A percentile compares a stretch with the other conserved stretches of the same genome.
Evolutionary conservation across 2,113 vertebrate genomes (phyloP).

Genomic region (Paraplagusia blochii): DNA sequence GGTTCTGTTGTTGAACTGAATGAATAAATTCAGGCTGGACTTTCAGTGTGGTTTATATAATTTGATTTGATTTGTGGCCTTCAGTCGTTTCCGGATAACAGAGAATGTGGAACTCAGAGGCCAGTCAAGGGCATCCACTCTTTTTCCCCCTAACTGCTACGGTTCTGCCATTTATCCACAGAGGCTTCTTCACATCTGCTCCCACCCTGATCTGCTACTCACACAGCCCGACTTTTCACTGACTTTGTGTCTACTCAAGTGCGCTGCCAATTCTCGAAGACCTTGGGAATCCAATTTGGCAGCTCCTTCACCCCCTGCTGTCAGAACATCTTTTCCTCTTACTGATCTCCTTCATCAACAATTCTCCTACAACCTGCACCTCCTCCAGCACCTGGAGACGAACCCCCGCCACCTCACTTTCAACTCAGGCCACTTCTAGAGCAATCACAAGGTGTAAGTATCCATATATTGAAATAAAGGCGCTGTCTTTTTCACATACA

Average conservation of each 20-base stretch:
- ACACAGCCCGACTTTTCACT: constrained; percentile 7
- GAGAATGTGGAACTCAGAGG: constrained; percentile 28
- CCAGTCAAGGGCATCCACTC: constrained; percentile 56
- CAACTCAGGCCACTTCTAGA: constrained; percentile 22
- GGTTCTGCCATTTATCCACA: too few relatives aligned
- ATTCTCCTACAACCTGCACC: constrained; percentile 24
- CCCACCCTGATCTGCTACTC: not conserved
- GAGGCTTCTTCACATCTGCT: not conserved
- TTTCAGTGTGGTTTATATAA: constrained; percentile 52
- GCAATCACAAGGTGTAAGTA: constrained; percentile 52
- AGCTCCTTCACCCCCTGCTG: constrained; percentile 48
- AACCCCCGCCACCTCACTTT: constrained; percentile 41
- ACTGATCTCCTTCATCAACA: constrained; percentile 35
- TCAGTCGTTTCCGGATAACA: constrained; percentile 44
- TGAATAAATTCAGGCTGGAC: constrained; percentile 51
- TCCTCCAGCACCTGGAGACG: constrained; percentile 20
- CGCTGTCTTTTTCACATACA: too few relatives aligned
- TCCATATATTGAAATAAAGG: constrained; percentile 49
- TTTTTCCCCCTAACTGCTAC: not conserved
- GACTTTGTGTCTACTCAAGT: not conserved
- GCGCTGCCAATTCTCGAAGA: constrained; percentile 14
- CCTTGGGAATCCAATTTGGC: constrained; percentile 47
- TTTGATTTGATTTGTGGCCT: constrained; percentile 43
- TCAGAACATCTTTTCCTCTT: constrained; percentile 53
- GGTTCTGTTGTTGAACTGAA: constrained; percentile 37